Evolutionary conservation across 2,113 vertebrate genomes (phyloP).

Genomic region (Erinaceus europaeus): DNA sequence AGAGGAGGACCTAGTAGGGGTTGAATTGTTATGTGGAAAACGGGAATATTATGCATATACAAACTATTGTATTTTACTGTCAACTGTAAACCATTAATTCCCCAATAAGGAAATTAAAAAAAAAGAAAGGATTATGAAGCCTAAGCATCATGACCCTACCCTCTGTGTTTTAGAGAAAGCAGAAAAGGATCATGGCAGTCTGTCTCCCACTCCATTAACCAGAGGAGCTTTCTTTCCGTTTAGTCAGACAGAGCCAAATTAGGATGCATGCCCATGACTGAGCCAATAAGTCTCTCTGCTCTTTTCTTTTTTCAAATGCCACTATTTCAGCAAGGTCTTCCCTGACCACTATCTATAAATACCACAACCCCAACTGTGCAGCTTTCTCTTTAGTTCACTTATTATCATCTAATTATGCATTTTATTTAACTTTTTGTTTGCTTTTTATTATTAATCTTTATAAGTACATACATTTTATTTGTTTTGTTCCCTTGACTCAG

Average conservation of each 20-base stretch:
- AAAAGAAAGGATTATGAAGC: too few species aligned
- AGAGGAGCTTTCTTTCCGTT: neutral
- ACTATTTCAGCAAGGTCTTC: neutral
- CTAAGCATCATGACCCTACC: too few species aligned
- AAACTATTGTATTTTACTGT: too few species aligned
- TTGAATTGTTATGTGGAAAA: too few species aligned
- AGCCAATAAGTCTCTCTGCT: neutral
- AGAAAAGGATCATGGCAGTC: too few species aligned
- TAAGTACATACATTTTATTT: neutral
- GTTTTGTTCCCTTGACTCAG: constrained; percentile 5
- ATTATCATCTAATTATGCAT: neutral
- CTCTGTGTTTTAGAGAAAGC: neutral
- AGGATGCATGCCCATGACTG: neutral
- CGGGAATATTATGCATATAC: too few species aligned
- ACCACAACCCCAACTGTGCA: neutral
- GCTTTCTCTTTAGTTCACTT: neutral
- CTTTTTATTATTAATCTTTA: neutral
- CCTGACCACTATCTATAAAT: neutral
- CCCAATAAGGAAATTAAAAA: too few species aligned
- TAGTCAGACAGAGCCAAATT: neutral
- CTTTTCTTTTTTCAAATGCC: neutral
- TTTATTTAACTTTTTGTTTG: neutral
- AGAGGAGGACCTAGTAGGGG: too few species aligned
- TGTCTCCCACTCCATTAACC: neutral
- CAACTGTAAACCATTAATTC: too few species aligned